These are phyloP conservation scores for Diplolepis rosae DNA, from an alignment of 2,888 invertebrate genomes.

Conservation along the genomic window DNA sequence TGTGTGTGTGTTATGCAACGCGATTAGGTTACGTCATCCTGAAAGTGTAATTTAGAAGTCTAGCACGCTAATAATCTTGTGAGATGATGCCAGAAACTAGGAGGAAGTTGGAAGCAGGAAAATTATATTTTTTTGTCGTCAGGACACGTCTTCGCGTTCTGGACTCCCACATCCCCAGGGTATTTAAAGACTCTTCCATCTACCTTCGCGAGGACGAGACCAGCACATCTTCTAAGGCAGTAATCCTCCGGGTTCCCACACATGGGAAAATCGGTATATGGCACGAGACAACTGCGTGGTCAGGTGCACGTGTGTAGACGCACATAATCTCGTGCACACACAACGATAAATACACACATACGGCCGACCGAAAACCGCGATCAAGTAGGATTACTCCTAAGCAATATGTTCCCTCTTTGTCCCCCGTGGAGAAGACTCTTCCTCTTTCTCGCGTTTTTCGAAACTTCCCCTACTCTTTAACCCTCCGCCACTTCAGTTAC, in stretches of 20 bases:
- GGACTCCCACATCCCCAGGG: conserved; percentile 68
- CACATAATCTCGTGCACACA: conserved; percentile 38
- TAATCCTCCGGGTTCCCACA: conserved; percentile 68
- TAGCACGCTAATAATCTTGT: conserved; percentile 8
- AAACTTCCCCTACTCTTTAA: conserved; percentile 18
- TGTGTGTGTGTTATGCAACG: too few species aligned
- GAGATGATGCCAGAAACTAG: conserved; percentile 28
- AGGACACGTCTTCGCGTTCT: conserved; percentile 65
- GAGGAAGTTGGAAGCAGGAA: conserved; percentile 49
- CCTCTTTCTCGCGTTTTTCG: conserved; percentile 34
- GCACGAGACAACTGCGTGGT: conserved; percentile 32
- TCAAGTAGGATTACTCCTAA: conserved; percentile 71
- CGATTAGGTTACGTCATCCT: too few species aligned
- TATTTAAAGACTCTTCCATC: conserved; percentile 71
- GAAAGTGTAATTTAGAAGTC: neutral
- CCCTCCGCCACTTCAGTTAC: conserved; percentile 36
- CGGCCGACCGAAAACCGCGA: conserved; percentile 69
- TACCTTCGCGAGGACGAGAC: conserved; percentile 58
- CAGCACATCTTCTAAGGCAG: conserved; percentile 62
- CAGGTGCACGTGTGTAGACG: conserved; percentile 29
- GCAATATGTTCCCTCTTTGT: conserved; percentile 68
- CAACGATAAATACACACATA: conserved; percentile 39
- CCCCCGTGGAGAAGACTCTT: conserved; percentile 31
- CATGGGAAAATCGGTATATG: conserved; percentile 43
- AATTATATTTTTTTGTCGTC: conserved; percentile 70